Conservation (phyloP, 2,888 invertebrate species). For the Lithophane leautieri region DNA sequence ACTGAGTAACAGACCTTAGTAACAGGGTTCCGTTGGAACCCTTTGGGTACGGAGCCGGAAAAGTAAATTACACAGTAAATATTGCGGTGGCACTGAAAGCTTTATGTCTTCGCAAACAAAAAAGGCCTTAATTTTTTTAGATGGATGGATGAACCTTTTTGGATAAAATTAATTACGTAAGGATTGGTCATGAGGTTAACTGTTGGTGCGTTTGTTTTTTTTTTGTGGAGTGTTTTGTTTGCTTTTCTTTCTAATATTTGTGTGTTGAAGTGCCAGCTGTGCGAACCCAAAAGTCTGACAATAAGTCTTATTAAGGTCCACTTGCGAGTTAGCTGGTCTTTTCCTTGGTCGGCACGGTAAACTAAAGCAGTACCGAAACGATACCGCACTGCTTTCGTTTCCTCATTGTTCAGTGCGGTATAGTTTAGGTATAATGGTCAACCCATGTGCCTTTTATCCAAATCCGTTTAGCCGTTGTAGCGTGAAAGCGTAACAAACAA, state of each 20-base stretch:
- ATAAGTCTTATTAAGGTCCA: not conserved
- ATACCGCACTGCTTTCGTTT: too few relatives aligned
- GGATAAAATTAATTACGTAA: slow-evolving; percentile 47
- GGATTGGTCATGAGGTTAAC: slow-evolving; percentile 6
- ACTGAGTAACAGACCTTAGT: not conserved
- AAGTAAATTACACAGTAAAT: slow-evolving; percentile 51
- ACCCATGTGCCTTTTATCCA: too few relatives aligned
- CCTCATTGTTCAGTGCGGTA: too few relatives aligned
- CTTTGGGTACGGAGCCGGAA: not conserved
- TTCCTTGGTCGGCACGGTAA: too few relatives aligned
- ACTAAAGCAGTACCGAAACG: too few relatives aligned
- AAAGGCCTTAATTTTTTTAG: slow-evolving; percentile 26
- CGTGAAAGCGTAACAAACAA: too few relatives aligned
- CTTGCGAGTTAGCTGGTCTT: too few relatives aligned
- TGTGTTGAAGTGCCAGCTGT: not conserved
- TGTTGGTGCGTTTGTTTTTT: not conserved
- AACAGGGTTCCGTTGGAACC: not conserved
- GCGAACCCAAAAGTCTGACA: not conserved
- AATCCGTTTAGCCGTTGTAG: too few relatives aligned
- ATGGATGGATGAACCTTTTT: slow-evolving; percentile 16
- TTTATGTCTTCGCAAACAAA: slow-evolving; percentile 49
- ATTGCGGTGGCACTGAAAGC: slow-evolving; percentile 35
- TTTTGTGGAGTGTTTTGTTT: not conserved
- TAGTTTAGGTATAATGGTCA: too few relatives aligned
- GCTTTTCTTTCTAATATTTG: not conserved